phyloP scores from a whole-genome alignment of 2,888 invertebrate species.

The Oxycera nigricornis region DNA sequence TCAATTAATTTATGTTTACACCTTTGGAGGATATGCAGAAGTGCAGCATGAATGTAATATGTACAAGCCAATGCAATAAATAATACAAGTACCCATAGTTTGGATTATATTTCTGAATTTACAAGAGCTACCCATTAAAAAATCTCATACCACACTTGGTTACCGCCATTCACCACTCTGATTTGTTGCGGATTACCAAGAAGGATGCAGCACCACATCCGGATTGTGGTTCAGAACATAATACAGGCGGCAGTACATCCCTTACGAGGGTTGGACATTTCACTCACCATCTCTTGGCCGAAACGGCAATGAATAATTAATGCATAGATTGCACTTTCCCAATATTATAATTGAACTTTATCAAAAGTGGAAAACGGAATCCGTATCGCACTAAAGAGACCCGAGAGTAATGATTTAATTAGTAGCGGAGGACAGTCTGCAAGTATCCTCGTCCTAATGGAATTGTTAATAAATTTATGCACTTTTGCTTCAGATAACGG shows the following conservation, averaged over 20 bases:
- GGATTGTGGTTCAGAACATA: background rate
- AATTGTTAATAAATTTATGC: conserved; percentile 38
- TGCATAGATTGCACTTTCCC: conserved; percentile 38
- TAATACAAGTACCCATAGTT: background rate
- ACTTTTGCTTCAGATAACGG: background rate
- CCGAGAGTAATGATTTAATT: conserved; percentile 40
- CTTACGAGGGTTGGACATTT: background rate
- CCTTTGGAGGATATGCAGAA: too few relatives aligned
- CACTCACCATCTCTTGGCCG: background rate
- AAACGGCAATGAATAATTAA: conserved; percentile 20
- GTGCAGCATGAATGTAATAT: too few relatives aligned
- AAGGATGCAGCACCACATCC: background rate
- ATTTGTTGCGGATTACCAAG: background rate
- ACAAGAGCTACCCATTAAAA: too few relatives aligned
- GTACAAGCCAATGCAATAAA: too few relatives aligned
- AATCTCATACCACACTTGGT: background rate
- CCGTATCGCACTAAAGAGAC: conserved; percentile 20
- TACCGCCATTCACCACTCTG: background rate
- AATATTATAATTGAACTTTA: conserved; percentile 39
- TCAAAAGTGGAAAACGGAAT: conserved; percentile 34
- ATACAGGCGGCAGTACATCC: background rate
- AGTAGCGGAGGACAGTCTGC: conserved; percentile 22
- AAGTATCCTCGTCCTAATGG: conserved; percentile 34
- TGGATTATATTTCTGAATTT: background rate
- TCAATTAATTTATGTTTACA: too few relatives aligned